These are phyloP conservation scores for Leiothrix lutea DNA, from an alignment of 2,113 vertebrate genomes.

Conservation along the genomic window DNA sequence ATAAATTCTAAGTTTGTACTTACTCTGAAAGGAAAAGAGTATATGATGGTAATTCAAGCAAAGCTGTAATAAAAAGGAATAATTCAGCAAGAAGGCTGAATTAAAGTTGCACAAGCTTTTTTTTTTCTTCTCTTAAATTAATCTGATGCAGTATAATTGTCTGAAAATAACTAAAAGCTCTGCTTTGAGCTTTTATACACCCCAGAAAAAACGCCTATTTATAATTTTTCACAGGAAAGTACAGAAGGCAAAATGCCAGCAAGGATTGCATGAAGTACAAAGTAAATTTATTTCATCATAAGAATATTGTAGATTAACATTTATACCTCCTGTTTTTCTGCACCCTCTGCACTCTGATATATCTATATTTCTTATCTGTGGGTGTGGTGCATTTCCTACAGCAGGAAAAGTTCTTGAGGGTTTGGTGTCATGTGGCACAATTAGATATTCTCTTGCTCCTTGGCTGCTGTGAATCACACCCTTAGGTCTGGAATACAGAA, in stretches of 20 bases:
- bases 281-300: neutral
- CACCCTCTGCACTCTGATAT: neutral
- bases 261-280: neutral
- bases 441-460: neutral
- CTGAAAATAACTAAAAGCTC: neutral
- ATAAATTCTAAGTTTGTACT: neutral
- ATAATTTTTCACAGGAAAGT: neutral
- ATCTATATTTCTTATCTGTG: neutral
- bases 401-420: neutral
- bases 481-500: neutral
- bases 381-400: constrained; percentile 12
- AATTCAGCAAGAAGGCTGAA: neutral
- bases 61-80: neutral
- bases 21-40: neutral
- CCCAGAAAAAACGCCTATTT: neutral
- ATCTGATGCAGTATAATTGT: neutral
- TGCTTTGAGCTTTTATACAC: neutral
- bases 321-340: neutral
- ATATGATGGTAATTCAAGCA: neutral
- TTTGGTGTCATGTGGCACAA: neutral
- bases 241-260: neutral
- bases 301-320: neutral
- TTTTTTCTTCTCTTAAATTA: neutral
- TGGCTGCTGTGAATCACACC: neutral
- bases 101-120: neutral